Percentiles rank a stretch among this genome's conserved stretches.
Conservation (phyloP, 2,888 invertebrate genomes). For the Diachrysia chrysitis region DNA sequence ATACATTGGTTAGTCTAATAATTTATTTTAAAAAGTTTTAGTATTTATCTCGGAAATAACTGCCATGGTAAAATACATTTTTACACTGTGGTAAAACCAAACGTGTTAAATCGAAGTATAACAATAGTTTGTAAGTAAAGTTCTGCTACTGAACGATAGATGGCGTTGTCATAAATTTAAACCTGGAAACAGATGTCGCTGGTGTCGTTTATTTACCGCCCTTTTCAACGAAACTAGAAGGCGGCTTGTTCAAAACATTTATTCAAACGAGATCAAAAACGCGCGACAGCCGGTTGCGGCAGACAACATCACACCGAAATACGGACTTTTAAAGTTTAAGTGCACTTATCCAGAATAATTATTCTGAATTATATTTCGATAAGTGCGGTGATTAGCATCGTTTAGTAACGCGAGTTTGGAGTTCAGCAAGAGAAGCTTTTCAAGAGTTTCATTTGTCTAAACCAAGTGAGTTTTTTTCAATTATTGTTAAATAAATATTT, state of each 20-base stretch:
- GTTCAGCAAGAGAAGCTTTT: slow-evolving; percentile 25
- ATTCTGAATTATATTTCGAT: slow-evolving; percentile 34
- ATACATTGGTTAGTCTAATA: too few species aligned
- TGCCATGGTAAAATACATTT: neutral
- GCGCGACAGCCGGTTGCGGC: slow-evolving; percentile 77
- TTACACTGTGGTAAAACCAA: neutral
- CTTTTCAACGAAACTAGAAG: slow-evolving; percentile 56
- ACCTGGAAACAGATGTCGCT: slow-evolving; percentile 66
- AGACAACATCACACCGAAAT: slow-evolving; percentile 43
- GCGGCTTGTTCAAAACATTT: slow-evolving; percentile 82
- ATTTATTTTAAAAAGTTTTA: too few species aligned
- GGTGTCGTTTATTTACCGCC: slow-evolving; percentile 56
- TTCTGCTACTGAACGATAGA: slow-evolving; percentile 69
- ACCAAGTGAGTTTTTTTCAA: slow-evolving; percentile 36
- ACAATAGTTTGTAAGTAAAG: neutral
- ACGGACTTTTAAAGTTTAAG: slow-evolving; percentile 30
- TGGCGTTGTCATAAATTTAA: slow-evolving; percentile 56
- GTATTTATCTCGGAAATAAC: neutral
- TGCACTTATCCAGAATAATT: slow-evolving; percentile 41
- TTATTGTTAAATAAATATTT: neutral
- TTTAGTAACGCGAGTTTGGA: slow-evolving; percentile 36
- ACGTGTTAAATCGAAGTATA: too few species aligned
- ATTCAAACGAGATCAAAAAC: slow-evolving; percentile 85
- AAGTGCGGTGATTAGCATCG: slow-evolving; percentile 46
- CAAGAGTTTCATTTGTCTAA: slow-evolving; percentile 28